phyloP scores from a whole-genome alignment of 2,888 invertebrate genomes.

The Operophtera brumata region DNA sequence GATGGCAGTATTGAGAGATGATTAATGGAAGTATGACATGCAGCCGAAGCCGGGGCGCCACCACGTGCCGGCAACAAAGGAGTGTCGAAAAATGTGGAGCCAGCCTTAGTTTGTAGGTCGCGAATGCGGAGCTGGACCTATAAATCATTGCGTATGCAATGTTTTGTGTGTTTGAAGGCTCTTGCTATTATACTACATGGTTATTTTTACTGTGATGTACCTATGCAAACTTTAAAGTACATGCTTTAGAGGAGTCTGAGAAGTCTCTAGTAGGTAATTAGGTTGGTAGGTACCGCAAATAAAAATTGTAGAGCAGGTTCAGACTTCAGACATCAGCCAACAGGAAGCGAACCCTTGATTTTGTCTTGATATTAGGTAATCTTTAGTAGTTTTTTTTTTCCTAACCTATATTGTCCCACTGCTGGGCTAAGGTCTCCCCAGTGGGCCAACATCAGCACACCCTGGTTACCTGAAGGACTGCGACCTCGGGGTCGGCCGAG shows the following conservation, averaged over 20 bases:
- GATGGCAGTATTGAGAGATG: slow-evolving; percentile 76
- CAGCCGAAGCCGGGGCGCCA: slow-evolving; percentile 73
- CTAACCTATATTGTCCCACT: too few species aligned
- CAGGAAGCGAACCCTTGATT: background rate
- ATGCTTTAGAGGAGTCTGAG: too few species aligned
- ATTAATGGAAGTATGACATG: slow-evolving; percentile 78
- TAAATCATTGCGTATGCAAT: slow-evolving; percentile 65
- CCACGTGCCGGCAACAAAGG: slow-evolving; percentile 75
- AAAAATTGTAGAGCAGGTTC: too few species aligned
- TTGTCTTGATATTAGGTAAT: too few species aligned
- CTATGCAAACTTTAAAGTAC: too few species aligned
- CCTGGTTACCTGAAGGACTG: too few species aligned
- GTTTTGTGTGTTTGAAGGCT: slow-evolving; percentile 25
- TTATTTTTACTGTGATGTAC: background rate
- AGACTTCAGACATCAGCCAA: background rate
- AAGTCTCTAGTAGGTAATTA: too few species aligned
- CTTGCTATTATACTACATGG: background rate
- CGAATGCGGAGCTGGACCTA: slow-evolving; percentile 69
- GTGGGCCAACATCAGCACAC: too few species aligned
- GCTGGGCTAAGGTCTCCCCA: too few species aligned
- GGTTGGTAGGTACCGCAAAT: too few species aligned
- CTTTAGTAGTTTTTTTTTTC: too few species aligned
- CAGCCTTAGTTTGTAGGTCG: slow-evolving; percentile 76
- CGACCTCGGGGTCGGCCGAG: too few species aligned
- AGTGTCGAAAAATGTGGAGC: slow-evolving; percentile 77